These are phyloP conservation scores for Tragelaphus scriptus DNA, from an alignment of 2,113 vertebrate species.

Conservation along the genomic window DNA sequence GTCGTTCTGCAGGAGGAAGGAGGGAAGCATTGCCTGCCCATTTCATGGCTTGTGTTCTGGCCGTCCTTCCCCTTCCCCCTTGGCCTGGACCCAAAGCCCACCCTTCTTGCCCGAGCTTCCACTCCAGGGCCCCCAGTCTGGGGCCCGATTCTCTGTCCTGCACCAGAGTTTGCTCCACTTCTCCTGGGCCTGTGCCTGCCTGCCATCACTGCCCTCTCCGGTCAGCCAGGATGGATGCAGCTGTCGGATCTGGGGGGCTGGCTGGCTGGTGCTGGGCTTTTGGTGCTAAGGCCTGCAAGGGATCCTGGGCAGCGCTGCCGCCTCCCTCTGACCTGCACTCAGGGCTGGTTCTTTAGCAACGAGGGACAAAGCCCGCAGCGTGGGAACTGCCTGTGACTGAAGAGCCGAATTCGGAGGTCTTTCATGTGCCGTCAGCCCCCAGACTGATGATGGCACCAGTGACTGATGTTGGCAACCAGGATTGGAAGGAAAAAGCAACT, in stretches of 20 bases:
- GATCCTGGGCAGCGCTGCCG: background rate
- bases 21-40: background rate
- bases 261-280: slow-evolving; percentile 37
- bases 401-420: slow-evolving; percentile 20
- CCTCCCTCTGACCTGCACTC: background rate
- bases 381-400: background rate
- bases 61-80: background rate
- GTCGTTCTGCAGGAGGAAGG: background rate
- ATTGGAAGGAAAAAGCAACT: background rate
- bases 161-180: background rate
- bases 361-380: background rate
- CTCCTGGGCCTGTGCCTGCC: background rate
- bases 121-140: background rate
- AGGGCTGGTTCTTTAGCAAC: background rate
- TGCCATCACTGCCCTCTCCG: slow-evolving; percentile 30
- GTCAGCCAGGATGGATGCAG: background rate
- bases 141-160: background rate
- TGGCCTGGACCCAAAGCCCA: background rate
- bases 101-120: background rate
- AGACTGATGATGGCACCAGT: slow-evolving; percentile 27
- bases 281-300: slow-evolving; percentile 64
- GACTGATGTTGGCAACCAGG: slow-evolving; percentile 18
- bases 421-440: background rate
- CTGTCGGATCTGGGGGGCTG: background rate
- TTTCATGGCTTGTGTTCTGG: background rate